Base-by-base conservation (phyloP, 2,888 invertebrate genomes). In the Leptopterna dolabrata region DNA sequence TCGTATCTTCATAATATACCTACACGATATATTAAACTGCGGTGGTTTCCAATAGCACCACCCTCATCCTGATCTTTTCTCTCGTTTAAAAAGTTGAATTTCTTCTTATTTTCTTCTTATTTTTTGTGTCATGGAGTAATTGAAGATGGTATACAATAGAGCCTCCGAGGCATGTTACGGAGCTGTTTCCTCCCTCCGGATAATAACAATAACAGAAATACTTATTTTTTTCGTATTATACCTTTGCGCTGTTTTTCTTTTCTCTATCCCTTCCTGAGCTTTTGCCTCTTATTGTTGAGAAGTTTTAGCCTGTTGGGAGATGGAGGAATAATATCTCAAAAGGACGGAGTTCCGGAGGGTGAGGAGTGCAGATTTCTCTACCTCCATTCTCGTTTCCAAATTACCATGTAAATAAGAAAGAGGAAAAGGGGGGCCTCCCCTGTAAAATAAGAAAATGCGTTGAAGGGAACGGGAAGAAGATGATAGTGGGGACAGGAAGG, bases 271-370 rank as follows among this genome's bases (percentile, higher is more conserved):
- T 71, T 71, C 9, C 70, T n/a, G 19, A 27, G 71, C 29, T 11
- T n/a, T 27, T 16, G 71, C 71, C 27, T 71, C 71, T 71, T 71
- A 71, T 71, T 71, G 71, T 71, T 71, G 27, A 71, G 71, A 24
- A 27, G 24, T 19, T 51, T 51, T 51, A 71, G 71, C 71, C 71
- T 71, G 71, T 71, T 19, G 71, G 1, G 71, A 71, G 71, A 4
- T 27, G 71, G n/a, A 24, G 7, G 51, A 71, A 71, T 71, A 71
- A 71, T 71, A 71, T 71, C 71, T 71, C 71, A 19, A 71, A 71
- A 30, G 19, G 71, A 27, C 4, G 27, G 30, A 27, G 51, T 13
- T 47, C n/a, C 4, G n/a, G 16, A 51, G 51, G 51, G 51, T 51
- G 51, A n/a, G n/a, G n/a, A 9, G 14, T 24, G 14, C 29, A 71